Evolutionary conservation across 92 coral and sea anemone species (phyloP).

Genomic region (Epizoanthus scotinus): DNA sequence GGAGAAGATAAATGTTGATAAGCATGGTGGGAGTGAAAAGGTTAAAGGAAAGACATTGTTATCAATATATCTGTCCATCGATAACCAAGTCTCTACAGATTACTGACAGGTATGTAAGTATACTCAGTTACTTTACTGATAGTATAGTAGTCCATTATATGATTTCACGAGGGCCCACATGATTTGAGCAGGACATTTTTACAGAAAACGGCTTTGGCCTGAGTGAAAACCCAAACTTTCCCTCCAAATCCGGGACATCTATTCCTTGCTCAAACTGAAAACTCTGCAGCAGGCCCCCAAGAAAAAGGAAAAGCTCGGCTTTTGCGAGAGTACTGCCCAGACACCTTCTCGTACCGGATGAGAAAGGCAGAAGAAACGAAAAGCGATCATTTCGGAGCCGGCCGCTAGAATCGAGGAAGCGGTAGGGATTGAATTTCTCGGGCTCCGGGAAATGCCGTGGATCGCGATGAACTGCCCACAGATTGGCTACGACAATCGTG

Average conservation of each 20-base stretch:
- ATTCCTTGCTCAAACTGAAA: conserved; percentile 37
- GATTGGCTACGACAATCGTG: conserved; percentile 56
- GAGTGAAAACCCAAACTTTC: conserved; percentile 53
- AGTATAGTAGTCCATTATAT: no score
- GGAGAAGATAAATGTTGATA: no score
- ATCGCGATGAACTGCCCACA: conserved; percentile 77
- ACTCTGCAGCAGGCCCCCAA: conserved; percentile 64
- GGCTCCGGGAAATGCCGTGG: conserved; percentile 62
- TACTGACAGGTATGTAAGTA: no score
- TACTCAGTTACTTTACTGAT: no score
- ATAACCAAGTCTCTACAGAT: no score
- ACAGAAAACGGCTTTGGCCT: conserved; percentile 57
- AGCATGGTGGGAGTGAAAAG: no score
- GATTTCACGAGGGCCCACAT: no score
- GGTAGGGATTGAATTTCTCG: conserved; percentile 57
- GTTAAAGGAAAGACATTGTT: no score
- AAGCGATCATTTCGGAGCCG: conserved; percentile 50
- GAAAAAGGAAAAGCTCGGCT: conserved; percentile 57
- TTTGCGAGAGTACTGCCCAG: conserved; percentile 67
- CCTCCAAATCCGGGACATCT: conserved; percentile 39
- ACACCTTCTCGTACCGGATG: conserved; percentile 69
- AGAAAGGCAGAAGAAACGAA: conserved; percentile 52
- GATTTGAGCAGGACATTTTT: neutral
- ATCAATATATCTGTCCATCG: no score
- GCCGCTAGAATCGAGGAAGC: conserved; percentile 61